A percentile compares a stretch with the other conserved stretches of the same genome.
phyloP scores from a whole-genome alignment of 2,113 vertebrate genomes.

The Eupsittula cactorum region DNA sequence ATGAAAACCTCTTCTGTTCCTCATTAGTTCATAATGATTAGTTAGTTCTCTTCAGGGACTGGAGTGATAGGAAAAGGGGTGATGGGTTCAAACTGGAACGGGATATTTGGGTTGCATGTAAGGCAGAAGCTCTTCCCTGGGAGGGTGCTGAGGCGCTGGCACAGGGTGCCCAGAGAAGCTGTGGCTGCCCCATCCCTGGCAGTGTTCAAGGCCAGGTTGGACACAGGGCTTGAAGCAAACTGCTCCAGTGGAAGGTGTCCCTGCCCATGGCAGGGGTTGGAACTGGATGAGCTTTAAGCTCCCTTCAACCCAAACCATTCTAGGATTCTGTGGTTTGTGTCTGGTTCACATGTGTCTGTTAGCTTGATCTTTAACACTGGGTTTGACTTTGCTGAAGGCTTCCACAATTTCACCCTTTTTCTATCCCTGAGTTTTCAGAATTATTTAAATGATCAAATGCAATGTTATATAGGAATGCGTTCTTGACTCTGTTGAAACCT shows the following conservation, averaged over 20 bases:
- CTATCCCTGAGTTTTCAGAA: fast-evolving
- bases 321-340: not conserved
- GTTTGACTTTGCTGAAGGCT: not conserved
- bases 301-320: not conserved
- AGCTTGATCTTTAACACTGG: fast-evolving
- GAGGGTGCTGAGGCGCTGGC: no score
- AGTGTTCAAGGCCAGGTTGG: no score
- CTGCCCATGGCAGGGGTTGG: not conserved
- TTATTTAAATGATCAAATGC: not conserved
- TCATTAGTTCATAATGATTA: fast-evolving
- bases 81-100: no score
- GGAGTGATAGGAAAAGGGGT: no score
- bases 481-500: not conserved
- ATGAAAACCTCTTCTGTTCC: not conserved
- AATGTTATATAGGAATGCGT: not conserved
- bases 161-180: no score
- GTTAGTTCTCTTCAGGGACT: no score
- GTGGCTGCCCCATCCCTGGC: no score
- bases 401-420: not conserved
- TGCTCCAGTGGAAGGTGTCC: not conserved
- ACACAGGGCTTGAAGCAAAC: no score
- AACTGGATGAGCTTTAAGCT: not conserved
- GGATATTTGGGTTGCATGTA: no score
- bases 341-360: not conserved
- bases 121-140: no score